Base-by-base conservation (phyloP, 2,113 vertebrate species). In the Sminthopsis crassicaudata region DNA sequence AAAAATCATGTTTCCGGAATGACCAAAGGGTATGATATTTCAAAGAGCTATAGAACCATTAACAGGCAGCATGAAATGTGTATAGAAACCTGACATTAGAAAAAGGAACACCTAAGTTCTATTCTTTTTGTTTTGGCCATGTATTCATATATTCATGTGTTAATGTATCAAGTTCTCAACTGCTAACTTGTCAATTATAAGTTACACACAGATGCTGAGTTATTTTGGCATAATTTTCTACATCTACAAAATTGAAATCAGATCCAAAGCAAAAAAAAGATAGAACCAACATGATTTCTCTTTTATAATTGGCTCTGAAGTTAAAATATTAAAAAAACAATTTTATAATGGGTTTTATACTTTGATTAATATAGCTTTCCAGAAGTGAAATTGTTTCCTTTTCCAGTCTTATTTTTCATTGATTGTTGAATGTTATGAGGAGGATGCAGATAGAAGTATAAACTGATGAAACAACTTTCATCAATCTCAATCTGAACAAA, bases 351-450 rank as follows among this genome's bases (percentile, higher is more conserved):
- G 16, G 16, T 42, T 76, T 84, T 84, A 84, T 5, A 84, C 16
- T 42, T 42, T 84, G 67, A 42, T 84, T 42, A 84, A 42, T 42
- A 84, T 42, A 22, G 67, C 93, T 92, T 92, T 92, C 46, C 93
- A n/a, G 53, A 91, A 67, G 14, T 91, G 11, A 89, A 25, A n/a
- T 50, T 48, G 25, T 93, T 22, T n/a, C 94, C 30, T 90, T 91
- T 27, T 95, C 10, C 60, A 89, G 89, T 94, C 24, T 95, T 91
- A 12, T 92, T 94, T 8, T 46, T 57, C 92, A 6, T 89, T 30
- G 23, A 19, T 93, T 25, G 55, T 89, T 94, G 42, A 25, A 67
- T 95, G 50, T 91, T 53, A 57, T 84, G 25, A 91, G 57, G 91
- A 92, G 8, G 30, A 91, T 84, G 24, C 30, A 67, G 67, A 52